Evolutionary conservation across 64 coral and sea anemone species (phyloP).

Genomic region (Montipora foliosa): DNA sequence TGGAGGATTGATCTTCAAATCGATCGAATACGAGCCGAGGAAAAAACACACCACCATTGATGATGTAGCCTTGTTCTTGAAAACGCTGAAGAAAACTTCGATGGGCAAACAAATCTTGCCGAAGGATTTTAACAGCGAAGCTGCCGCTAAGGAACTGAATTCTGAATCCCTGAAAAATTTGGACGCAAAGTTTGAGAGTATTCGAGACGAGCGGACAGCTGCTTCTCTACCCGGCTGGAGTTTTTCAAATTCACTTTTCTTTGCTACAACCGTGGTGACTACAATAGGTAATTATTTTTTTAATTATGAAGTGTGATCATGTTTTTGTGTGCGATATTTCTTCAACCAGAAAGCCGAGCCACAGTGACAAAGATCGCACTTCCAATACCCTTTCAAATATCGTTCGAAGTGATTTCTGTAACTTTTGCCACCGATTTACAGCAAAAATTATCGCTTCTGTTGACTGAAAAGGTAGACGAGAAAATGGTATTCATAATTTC

Average conservation of each 20-base stretch:
- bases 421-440: neutral
- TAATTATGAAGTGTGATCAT: neutral
- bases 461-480: neutral
- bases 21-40: slow-evolving; percentile 71
- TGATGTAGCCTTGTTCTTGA: slow-evolving; percentile 65
- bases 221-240: slow-evolving; percentile 85
- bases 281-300: slow-evolving; percentile 81
- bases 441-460: neutral
- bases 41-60: slow-evolving; percentile 41
- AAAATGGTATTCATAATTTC: neutral
- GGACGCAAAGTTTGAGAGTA: slow-evolving; percentile 62
- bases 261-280: slow-evolving; percentile 90
- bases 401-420: neutral
- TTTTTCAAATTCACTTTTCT: slow-evolving; percentile 94
- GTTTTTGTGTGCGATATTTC: neutral
- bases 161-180: slow-evolving; percentile 68
- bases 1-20: slow-evolving; percentile 85
- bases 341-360: too few species aligned
- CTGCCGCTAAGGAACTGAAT: slow-evolving; percentile 59
- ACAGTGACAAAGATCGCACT: too few species aligned
- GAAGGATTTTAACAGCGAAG: slow-evolving; percentile 56
- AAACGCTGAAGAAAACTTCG: slow-evolving; percentile 71
- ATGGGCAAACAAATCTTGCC: slow-evolving; percentile 70
- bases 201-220: slow-evolving; percentile 41
- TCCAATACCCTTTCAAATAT: too few species aligned